Evolutionary conservation across 2,888 invertebrate species (phyloP), one percentile per base, ranked within the genome.

Genomic region (Ophioninae sp.): DNA sequence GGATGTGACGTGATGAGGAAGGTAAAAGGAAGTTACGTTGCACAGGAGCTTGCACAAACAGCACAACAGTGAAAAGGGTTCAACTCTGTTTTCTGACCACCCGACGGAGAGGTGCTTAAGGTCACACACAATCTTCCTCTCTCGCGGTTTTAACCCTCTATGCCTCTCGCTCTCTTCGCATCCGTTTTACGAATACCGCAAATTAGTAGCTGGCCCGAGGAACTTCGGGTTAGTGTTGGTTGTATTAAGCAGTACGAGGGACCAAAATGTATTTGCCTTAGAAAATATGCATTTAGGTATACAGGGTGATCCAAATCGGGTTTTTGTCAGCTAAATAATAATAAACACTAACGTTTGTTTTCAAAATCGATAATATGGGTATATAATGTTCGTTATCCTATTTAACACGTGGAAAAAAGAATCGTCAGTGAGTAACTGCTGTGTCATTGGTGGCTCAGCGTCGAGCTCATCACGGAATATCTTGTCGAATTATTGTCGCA

Each of bases 171-270:
- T 74, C 69, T 68, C 57, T 76, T 76, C 79, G 85, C 86, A 88
- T 85, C 76, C 85, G 83, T 88, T 30, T 87, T 88, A 89, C 89
- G 87, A 88, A 89, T 87, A 88, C 87, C 87, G 86, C 86, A 88
- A 87, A 89, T 88, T 89, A 88, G 88, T 83, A 85, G 86, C 85
- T 82, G 81, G 80, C 64, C 67, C 81, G 82, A 67, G 73, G 69
- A 74, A 69, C 17, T 5, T 50, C 13, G 50, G 50, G 17, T 50
- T 13, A 17, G 50, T 50, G 50, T 50, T 17, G 50, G 50, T 50
- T 0, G 50, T 50, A 50, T 50, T 5, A 17, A 13, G 17, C 13
- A 50, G 17, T 6, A 17, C 17, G 2, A 50, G 50, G 17, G 17
- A 17, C 50, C 50, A 50, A 17, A 50, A 50, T 50, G 5, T 6